Evolutionary conservation across 2,797 vertebrate genomes (phyloP).

Genomic region (Acropternis orthonyx): DNA sequence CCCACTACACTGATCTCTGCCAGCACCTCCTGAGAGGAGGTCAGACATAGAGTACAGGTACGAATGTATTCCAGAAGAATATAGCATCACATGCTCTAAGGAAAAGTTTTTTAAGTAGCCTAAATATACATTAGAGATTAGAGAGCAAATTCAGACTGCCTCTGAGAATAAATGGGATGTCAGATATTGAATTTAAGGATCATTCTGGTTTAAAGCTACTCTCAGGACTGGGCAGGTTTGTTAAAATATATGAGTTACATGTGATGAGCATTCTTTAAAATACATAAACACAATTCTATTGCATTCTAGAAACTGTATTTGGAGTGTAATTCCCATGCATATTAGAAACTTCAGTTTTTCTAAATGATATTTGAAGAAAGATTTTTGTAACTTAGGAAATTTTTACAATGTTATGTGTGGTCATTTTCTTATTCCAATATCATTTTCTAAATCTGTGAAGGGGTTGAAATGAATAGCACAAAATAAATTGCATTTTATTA

Average conservation of each 20-base stretch:
- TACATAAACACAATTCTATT: background rate
- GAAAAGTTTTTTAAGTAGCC: background rate
- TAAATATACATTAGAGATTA: background rate
- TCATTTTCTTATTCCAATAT: background rate
- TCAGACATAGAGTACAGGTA: too few relatives aligned
- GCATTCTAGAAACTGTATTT: background rate
- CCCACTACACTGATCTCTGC: background rate
- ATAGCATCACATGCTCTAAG: background rate
- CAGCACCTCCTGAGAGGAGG: background rate
- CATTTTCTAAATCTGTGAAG: background rate
- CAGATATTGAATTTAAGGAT: background rate
- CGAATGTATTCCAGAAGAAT: background rate
- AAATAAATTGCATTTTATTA: background rate
- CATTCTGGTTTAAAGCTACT: background rate
- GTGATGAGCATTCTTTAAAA: background rate
- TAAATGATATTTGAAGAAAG: background rate
- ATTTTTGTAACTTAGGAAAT: background rate
- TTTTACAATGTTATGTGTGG: rapidly evolving
- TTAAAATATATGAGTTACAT: background rate
- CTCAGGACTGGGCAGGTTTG: background rate
- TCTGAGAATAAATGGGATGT: background rate
- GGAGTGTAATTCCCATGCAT: background rate
- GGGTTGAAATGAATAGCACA: background rate
- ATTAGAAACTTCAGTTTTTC: background rate
- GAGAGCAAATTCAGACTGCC: background rate